Conservation (phyloP, 2,888 invertebrate genomes). For the Pocota personata region DNA sequence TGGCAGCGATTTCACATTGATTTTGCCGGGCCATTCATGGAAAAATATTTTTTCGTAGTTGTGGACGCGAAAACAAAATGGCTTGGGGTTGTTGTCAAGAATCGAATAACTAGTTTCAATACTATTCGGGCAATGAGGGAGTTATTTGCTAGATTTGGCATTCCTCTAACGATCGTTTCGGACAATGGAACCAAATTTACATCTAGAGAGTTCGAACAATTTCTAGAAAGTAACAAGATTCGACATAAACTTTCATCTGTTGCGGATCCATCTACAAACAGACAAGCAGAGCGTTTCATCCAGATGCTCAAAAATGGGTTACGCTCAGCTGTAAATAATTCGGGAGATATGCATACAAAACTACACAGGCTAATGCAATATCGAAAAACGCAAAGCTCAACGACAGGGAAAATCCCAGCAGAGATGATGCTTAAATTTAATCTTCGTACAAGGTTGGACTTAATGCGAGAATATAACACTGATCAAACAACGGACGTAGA, state of each 20-base stretch:
- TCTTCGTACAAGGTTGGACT: too few relatives aligned
- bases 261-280: too few relatives aligned
- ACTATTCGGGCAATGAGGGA: background rate
- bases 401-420: too few relatives aligned
- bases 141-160: background rate
- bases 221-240: background rate
- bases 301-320: too few relatives aligned
- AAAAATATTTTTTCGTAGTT: slow-evolving; percentile 34
- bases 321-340: background rate
- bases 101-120: background rate
- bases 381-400: too few relatives aligned
- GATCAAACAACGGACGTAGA: too few relatives aligned
- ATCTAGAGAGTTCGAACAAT: slow-evolving; percentile 26
- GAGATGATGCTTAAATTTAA: too few relatives aligned
- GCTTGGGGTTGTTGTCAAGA: too few relatives aligned
- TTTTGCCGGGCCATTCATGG: slow-evolving; percentile 55
- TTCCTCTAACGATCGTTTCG: slow-evolving; percentile 34
- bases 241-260: too few relatives aligned
- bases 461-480: too few relatives aligned
- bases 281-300: too few relatives aligned
- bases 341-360: slow-evolving; percentile 15
- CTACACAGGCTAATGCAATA: background rate
- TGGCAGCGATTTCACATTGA: slow-evolving; percentile 51
- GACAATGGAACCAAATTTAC: slow-evolving; percentile 52
- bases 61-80: too few relatives aligned